Conservation (phyloP, 2,888 invertebrate species). For the Phortica magna region DNA sequence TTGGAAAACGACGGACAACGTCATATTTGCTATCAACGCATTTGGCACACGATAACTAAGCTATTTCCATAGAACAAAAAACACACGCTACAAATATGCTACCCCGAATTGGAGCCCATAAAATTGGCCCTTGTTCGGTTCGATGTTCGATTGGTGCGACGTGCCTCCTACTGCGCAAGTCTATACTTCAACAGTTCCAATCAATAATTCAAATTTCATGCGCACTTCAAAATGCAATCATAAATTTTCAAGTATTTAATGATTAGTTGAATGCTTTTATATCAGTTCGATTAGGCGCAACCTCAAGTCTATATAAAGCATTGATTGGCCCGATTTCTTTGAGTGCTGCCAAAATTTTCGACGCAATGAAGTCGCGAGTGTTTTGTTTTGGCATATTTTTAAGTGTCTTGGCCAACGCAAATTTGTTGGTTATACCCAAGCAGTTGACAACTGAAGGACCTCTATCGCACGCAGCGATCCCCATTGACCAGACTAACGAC, state of each 20-base stretch:
- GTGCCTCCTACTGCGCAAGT: background rate
- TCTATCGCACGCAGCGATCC: background rate
- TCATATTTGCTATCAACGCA: too few species aligned
- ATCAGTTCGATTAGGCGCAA: background rate
- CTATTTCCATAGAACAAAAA: background rate
- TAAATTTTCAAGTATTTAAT: conserved; percentile 17
- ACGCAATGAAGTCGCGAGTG: conserved; percentile 2
- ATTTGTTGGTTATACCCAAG: background rate
- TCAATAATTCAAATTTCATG: background rate
- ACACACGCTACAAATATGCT: background rate
- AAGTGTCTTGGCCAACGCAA: background rate
- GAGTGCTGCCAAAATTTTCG: background rate
- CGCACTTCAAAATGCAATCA: background rate
- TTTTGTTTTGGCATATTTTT: background rate
- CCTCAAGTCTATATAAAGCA: background rate
- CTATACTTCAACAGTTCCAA: background rate
- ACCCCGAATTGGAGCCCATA: background rate
- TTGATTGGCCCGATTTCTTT: background rate
- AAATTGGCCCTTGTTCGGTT: background rate
- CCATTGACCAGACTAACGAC: background rate
- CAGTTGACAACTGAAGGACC: background rate
- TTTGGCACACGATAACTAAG: too few species aligned
- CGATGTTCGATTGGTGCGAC: background rate
- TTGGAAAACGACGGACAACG: too few species aligned
- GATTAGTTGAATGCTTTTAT: background rate